Evolutionary conservation across 2,888 invertebrate genomes (phyloP).

Genomic region (Sarcophaga rosellei): DNA sequence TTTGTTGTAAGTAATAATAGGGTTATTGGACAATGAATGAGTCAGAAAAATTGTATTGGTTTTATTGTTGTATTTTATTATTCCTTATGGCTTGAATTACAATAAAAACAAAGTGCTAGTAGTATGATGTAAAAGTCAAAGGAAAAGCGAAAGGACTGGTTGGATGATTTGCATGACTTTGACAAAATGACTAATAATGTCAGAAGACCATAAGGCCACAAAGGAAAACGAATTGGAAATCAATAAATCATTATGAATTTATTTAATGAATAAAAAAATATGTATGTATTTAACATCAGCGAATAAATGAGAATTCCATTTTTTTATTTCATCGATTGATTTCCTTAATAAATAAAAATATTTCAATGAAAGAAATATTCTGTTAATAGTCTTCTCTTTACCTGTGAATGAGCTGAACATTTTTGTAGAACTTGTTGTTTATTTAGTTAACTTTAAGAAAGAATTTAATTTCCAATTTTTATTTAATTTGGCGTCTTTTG

Average conservation of each 20-base stretch:
- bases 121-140: background rate
- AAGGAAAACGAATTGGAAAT: conserved; percentile 32
- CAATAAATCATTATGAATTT: conserved; percentile 45
- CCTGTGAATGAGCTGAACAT: conserved; percentile 81
- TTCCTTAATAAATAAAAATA: conserved; percentile 4
- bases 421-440: conserved; percentile 60
- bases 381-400: conserved; percentile 65
- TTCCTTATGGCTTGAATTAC: background rate
- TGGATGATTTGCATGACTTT: background rate
- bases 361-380: conserved; percentile 65
- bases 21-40: conserved; percentile 33
- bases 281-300: background rate
- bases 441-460: conserved; percentile 39
- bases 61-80: background rate
- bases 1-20: conserved; percentile 22
- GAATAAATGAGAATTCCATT: background rate
- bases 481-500: conserved; percentile 24
- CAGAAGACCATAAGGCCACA: background rate
- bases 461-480: conserved; percentile 12
- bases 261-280: background rate
- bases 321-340: conserved; percentile 4
- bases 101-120: background rate
- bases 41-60: background rate
- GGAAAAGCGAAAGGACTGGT: conserved; percentile 3
- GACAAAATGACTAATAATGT: conserved; percentile 46